Conservation (phyloP, 2,113 vertebrate genomes). For the Otis tarda region DNA sequence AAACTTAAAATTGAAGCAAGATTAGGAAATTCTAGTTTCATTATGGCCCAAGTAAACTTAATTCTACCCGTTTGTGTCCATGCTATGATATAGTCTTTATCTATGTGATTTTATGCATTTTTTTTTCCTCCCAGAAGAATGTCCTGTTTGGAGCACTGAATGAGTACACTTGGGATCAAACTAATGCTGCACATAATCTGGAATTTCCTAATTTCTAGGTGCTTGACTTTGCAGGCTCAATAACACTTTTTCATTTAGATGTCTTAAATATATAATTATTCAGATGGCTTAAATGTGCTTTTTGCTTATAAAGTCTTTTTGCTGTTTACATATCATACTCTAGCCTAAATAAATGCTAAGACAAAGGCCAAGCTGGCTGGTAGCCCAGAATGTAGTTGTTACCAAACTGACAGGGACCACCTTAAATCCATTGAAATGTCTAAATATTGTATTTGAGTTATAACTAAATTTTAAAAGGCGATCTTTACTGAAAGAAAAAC, state of each 20-base stretch:
- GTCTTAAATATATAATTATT: conserved; percentile 46
- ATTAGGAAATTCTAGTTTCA: background rate
- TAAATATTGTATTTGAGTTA: conserved; percentile 50
- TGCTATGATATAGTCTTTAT: background rate
- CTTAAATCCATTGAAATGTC: conserved; percentile 49
- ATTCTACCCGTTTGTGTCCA: background rate
- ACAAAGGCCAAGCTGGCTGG: conserved; percentile 56
- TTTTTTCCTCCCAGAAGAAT: background rate
- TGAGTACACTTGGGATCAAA: background rate
- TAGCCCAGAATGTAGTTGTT: conserved; percentile 52
- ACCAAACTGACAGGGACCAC: conserved; percentile 63
- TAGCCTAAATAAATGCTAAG: conserved; percentile 57
- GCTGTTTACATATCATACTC: conserved; percentile 59
- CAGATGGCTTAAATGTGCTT: conserved; percentile 39
- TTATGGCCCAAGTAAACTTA: background rate
- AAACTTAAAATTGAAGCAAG: conserved; percentile 1
- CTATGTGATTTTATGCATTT: background rate
- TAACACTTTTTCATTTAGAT: conserved; percentile 1
- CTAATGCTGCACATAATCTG: background rate
- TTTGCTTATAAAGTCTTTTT: conserved; percentile 50
- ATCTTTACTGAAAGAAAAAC: conserved; percentile 13
- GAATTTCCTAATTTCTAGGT: conserved; percentile 11
- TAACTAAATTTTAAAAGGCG: conserved; percentile 10
- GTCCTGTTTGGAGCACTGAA: background rate
- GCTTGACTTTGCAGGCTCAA: background rate